Base-by-base conservation (phyloP, 2,797 vertebrate genomes). In the Gymnocypris eckloni region DNA sequence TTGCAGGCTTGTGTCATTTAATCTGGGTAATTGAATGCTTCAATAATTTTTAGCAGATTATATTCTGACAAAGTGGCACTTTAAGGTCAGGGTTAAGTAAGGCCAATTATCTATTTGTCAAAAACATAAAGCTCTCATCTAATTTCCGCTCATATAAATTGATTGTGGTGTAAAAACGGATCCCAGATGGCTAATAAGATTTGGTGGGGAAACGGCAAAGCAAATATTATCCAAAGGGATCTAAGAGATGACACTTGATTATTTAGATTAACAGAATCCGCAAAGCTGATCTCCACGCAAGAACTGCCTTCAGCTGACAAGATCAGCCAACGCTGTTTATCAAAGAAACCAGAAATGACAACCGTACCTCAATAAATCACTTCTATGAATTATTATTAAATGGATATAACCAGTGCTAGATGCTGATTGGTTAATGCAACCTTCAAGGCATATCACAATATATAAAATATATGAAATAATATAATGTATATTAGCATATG, bases 81-180 rank as follows among this genome's bases (percentile, higher is more conserved):
- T 86, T 86, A 70, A 89, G 95, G 94, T 96, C 94, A 93, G 94
- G 95, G 94, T 94, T 94, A 95, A 90, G 91, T 90, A 91, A 88
- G 92, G 93, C 94, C 94, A 95, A 94, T 95, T 94, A 96, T 95
- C 94, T 95, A 93, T 95, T 96, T 94, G 95, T 95, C 93, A 94
- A 95, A 95, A 94, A 94, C 93, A 94, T 93, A 95, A 93, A 94
- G 93, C 92, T 87, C 93, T 92, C 92, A 88, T 94, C 93, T 96
- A 94, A 95, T 96, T 95, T 95, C 89, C 91, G 92, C 91, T 94
- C 93, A 95, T 93, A 95, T 95, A 94, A 96, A 95, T 93, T 96
- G 95, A 96, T 95, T 94, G 93, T 94, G 94, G 94, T 94, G 93
- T 95, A 95, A 95, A 95, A 94, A 94, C 93, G 92, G 86, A 87